A percentile compares a stretch with the other conserved stretches of the same genome.
Conservation (phyloP, 1,140 invertebrate genomes). For the Microplitis mediator region DNA sequence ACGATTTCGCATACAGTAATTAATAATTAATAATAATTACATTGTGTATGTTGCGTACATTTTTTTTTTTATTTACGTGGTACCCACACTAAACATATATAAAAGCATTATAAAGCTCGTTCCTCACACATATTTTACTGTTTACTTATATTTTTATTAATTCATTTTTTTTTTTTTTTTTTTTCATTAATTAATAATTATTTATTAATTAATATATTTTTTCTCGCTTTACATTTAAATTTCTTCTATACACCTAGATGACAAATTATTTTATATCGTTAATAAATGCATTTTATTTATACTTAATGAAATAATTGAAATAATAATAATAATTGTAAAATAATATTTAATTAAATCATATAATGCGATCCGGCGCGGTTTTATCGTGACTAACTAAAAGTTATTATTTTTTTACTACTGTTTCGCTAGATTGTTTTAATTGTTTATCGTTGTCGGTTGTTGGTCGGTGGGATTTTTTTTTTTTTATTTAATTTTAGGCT, state of each 20-base stretch:
- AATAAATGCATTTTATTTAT: no score
- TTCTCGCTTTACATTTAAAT: not conserved
- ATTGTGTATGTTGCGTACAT: slow-evolving; percentile 53
- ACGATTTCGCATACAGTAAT: slow-evolving; percentile 49
- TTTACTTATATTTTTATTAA: slow-evolving; percentile 21
- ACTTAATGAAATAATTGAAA: no score
- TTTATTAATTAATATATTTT: no score
- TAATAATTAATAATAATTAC: slow-evolving; percentile 52
- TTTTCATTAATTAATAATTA: no score
- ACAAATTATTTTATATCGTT: slow-evolving; percentile 3
- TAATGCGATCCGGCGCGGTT: slow-evolving; percentile 29
- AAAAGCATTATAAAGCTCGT: slow-evolving; percentile 63
- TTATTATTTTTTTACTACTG: not conserved
- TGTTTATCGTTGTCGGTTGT: not conserved
- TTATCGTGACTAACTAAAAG: not conserved
- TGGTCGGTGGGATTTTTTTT: slow-evolving; percentile 4
- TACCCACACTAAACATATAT: slow-evolving; percentile 58
- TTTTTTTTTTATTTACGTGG: slow-evolving; percentile 51
- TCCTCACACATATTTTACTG: slow-evolving; percentile 51
- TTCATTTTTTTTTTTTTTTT: not conserved
- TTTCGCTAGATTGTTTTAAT: not conserved
- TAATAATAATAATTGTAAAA: not conserved
- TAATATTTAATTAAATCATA: not conserved
- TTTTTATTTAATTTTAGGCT: slow-evolving; percentile 1
- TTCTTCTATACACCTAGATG: slow-evolving; percentile 9